phyloP scores from a whole-genome alignment of 2,888 invertebrate genomes.

The Lasioglossum lativentre region DNA sequence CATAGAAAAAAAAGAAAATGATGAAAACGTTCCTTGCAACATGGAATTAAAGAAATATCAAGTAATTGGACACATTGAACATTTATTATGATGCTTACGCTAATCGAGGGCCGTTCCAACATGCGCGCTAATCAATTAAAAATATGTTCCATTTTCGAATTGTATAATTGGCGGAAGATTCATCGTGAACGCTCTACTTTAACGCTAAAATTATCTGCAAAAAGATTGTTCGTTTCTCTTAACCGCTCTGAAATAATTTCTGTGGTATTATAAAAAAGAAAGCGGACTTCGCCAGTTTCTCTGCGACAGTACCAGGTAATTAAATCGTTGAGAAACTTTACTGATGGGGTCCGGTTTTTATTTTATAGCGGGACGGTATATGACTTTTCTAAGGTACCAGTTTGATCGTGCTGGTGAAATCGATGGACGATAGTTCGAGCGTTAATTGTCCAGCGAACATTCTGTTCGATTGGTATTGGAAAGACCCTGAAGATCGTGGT shows the following conservation, averaged over 20 bases:
- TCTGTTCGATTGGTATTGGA: constrained; percentile 13
- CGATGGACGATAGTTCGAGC: not conserved
- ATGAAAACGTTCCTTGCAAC: constrained; percentile 8
- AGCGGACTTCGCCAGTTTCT: not conserved
- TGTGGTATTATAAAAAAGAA: not conserved
- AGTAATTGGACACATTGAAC: constrained; percentile 26
- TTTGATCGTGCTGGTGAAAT: not conserved
- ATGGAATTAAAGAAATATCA: not conserved
- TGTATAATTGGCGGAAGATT: not conserved
- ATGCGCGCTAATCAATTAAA: not conserved
- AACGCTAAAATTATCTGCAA: not conserved
- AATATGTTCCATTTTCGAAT: constrained; percentile 29
- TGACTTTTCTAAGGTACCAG: not conserved
- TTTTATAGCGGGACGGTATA: not conserved
- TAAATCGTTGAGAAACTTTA: not conserved
- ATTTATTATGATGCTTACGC: not conserved
- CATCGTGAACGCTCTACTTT: not conserved
- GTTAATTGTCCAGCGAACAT: not conserved
- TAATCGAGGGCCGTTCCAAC: constrained; percentile 49
- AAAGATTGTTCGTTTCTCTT: not conserved
- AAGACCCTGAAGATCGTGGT: constrained; percentile 33
- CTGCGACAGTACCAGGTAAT: not conserved
- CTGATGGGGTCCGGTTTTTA: not conserved
- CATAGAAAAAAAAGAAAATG: not conserved
- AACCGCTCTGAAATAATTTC: not conserved